These are phyloP conservation scores for Sterrhoptilus dennistouni DNA, from an alignment of 2,113 vertebrate genomes.

Conservation along the genomic window DNA sequence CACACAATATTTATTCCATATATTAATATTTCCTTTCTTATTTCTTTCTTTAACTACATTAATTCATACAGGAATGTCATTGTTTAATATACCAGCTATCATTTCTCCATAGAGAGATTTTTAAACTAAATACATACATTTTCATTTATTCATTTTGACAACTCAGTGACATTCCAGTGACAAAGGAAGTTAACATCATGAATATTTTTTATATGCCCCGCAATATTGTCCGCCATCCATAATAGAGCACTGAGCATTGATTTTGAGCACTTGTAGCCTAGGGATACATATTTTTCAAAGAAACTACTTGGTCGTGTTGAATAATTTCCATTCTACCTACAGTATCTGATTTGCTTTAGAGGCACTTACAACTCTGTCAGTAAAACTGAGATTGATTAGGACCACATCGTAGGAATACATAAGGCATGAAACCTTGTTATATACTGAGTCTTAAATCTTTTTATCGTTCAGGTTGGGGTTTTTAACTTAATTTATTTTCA, in stretches of 20 bases:
- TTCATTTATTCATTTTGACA: constrained; percentile 21
- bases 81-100: background rate
- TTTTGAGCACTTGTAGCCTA: background rate
- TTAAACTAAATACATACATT: background rate
- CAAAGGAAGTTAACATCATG: constrained; percentile 23
- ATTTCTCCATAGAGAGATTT: background rate
- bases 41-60: background rate
- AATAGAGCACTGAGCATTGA: background rate
- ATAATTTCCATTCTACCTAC: constrained; percentile 29
- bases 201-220: background rate
- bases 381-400: constrained; percentile 48
- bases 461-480: background rate
- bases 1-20: background rate
- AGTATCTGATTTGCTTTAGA: constrained; percentile 53
- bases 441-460: background rate
- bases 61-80: background rate
- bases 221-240: background rate
- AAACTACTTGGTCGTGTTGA: background rate
- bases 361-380: constrained; percentile 12
- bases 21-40: background rate
- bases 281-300: constrained; percentile 44
- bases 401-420: background rate
- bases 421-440: background rate
- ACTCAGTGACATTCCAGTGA: constrained; percentile 9
- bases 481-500: constrained; percentile 43